phyloP scores from a whole-genome alignment of 1,140 invertebrate species.

The Diabrotica undecimpunctata region DNA sequence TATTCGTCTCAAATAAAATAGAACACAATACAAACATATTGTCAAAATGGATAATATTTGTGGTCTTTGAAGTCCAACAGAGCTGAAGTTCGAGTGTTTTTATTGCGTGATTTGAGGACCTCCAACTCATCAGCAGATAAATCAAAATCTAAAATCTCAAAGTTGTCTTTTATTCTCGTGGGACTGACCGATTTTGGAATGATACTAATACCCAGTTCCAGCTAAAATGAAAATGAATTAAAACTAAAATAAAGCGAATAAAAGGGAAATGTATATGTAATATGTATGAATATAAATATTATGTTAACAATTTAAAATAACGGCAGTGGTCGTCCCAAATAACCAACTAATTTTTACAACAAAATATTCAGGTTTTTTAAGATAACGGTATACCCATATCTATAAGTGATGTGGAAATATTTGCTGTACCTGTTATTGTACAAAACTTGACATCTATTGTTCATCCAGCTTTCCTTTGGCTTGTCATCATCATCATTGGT shows the following conservation, averaged over 20 bases:
- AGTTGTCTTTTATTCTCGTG: conserved; percentile 70
- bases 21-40: neutral
- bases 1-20: neutral
- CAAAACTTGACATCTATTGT: no score
- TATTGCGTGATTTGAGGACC: conserved; percentile 59
- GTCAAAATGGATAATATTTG: conserved; percentile 51
- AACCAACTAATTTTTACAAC: no score
- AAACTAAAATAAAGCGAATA: no score
- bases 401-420: no score
- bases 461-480: no score
- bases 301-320: neutral
- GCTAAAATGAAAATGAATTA: conserved; percentile 16
- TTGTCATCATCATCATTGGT: no score
- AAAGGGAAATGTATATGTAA: neutral
- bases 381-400: no score
- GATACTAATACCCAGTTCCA: conserved; percentile 62
- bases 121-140: conserved; percentile 62
- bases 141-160: conserved; percentile 74
- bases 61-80: conserved; percentile 48
- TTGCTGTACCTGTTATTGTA: no score
- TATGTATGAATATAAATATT: neutral
- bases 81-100: conserved; percentile 54
- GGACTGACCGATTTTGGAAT: conserved; percentile 81
- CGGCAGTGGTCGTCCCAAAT: neutral
- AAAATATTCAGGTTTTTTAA: no score